Conservation (phyloP, 2,113 vertebrate species). For the Trichomycterus rosablanca region DNA sequence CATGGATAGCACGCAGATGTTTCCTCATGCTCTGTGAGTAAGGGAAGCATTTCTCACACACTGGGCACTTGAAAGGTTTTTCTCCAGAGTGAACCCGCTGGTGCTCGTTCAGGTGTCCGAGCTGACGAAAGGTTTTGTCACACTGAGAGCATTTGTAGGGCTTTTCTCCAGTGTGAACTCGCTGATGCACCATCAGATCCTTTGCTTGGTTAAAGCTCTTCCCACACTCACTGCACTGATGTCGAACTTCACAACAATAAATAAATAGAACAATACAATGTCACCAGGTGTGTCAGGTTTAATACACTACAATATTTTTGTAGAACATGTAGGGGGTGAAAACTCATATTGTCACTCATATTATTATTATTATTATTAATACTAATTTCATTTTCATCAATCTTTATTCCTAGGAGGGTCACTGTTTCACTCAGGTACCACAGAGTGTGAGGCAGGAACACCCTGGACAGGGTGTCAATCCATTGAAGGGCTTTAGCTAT, state of each 20-base stretch:
- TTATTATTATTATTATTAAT: too few relatives aligned
- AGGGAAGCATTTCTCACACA: slow-evolving; percentile 30
- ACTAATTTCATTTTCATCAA: too few relatives aligned
- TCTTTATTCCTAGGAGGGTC: too few relatives aligned
- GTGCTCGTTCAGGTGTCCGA: slow-evolving; percentile 23
- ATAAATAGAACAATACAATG: too few relatives aligned
- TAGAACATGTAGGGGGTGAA: too few relatives aligned
- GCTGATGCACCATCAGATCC: slow-evolving; percentile 31
- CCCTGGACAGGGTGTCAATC: too few relatives aligned
- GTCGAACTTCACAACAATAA: slow-evolving; percentile 18
- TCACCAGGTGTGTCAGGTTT: too few relatives aligned
- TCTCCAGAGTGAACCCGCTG: slow-evolving; percentile 32
- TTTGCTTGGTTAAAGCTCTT: slow-evolving; percentile 33
- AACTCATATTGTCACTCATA: too few relatives aligned
- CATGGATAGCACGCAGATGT: slow-evolving; percentile 36
- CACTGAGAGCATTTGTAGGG: slow-evolving; percentile 36
- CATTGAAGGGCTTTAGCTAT: too few relatives aligned
- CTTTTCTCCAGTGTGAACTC: slow-evolving; percentile 37
- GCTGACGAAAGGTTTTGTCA: slow-evolving; percentile 32
- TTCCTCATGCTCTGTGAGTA: slow-evolving; percentile 35
- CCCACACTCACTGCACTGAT: slow-evolving; percentile 25
- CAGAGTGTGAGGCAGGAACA: too few relatives aligned
- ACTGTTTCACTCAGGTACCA: too few relatives aligned
- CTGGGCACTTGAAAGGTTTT: slow-evolving; percentile 26
- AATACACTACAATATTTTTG: too few relatives aligned